phyloP scores from a whole-genome alignment of 2,797 vertebrate genomes.

The Thamnophis elegans region DNA sequence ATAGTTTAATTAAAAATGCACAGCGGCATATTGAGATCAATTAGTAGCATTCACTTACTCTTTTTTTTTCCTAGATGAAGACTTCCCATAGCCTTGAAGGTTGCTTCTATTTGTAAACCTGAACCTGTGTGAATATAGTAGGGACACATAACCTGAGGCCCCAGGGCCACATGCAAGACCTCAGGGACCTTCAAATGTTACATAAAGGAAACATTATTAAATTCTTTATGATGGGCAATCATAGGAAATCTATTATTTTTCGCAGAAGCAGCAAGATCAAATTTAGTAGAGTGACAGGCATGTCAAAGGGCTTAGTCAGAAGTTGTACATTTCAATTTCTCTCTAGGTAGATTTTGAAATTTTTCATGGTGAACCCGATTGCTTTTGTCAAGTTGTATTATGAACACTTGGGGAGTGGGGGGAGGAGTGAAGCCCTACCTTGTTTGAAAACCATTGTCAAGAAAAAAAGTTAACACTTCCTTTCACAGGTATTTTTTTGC shows the following conservation, averaged over 20 bases:
- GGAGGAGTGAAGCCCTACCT: slow-evolving; percentile 15
- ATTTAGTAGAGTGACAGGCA: background rate
- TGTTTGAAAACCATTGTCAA: slow-evolving; percentile 17
- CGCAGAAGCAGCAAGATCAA: background rate
- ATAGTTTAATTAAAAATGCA: background rate
- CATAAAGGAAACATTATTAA: background rate
- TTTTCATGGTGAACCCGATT: background rate
- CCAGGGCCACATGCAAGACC: background rate
- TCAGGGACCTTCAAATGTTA: background rate
- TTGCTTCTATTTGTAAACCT: background rate
- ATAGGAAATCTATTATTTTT: background rate
- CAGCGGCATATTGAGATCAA: background rate
- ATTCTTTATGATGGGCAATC: background rate
- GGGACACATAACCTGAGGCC: background rate
- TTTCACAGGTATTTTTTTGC: background rate
- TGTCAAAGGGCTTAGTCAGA: background rate
- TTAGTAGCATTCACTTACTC: background rate
- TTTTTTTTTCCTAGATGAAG: background rate
- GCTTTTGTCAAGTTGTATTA: slow-evolving; percentile 13
- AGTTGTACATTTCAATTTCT: background rate
- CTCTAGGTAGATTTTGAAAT: background rate
- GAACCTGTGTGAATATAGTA: background rate
- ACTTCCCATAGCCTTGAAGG: background rate
- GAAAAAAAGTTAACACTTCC: slow-evolving; percentile 11
- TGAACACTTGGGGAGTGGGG: background rate